phyloP scores from a whole-genome alignment of 2,113 vertebrate genomes.

The Seriola dumerili region DNA sequence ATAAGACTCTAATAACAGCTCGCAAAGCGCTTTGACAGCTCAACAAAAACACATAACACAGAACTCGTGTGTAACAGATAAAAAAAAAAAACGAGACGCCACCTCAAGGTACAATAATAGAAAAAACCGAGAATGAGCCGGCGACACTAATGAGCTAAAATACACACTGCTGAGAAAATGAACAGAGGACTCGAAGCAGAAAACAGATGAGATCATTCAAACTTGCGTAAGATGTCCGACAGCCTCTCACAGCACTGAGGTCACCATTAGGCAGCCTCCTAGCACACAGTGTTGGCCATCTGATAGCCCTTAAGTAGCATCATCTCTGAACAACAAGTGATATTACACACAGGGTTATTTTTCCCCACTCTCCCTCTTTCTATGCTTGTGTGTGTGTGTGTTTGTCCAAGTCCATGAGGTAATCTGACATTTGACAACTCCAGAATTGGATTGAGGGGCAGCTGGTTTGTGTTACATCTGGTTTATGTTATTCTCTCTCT shows the following conservation, averaged over 20 bases:
- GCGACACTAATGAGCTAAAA: not conserved
- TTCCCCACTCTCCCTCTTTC: not conserved
- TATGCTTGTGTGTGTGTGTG: not conserved
- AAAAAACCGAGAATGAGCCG: not conserved
- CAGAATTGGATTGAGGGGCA: slow-evolving; percentile 57
- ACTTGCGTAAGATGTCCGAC: slow-evolving; percentile 26
- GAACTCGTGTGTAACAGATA: not conserved
- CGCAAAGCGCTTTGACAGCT: too few species aligned
- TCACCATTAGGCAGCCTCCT: slow-evolving; percentile 30
- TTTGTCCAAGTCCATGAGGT: slow-evolving; percentile 59
- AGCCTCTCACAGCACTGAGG: slow-evolving; percentile 39
- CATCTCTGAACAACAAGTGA: slow-evolving; percentile 34
- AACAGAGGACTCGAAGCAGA: slow-evolving; percentile 14
- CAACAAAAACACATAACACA: not conserved
- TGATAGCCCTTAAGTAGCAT: slow-evolving; percentile 51
- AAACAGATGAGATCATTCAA: slow-evolving; percentile 61
- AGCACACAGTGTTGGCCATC: slow-evolving; percentile 31
- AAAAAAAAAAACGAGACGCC: not conserved
- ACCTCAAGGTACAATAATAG: not conserved
- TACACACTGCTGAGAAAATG: not conserved
- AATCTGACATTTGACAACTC: slow-evolving; percentile 60
- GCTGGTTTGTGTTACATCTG: slow-evolving; percentile 59
- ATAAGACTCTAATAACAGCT: not conserved
- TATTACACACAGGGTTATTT: slow-evolving; percentile 38
- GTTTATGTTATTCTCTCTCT: slow-evolving; percentile 34